Conservation (phyloP, 2,888 invertebrate genomes). For the Dexiosoma caninum region DNA sequence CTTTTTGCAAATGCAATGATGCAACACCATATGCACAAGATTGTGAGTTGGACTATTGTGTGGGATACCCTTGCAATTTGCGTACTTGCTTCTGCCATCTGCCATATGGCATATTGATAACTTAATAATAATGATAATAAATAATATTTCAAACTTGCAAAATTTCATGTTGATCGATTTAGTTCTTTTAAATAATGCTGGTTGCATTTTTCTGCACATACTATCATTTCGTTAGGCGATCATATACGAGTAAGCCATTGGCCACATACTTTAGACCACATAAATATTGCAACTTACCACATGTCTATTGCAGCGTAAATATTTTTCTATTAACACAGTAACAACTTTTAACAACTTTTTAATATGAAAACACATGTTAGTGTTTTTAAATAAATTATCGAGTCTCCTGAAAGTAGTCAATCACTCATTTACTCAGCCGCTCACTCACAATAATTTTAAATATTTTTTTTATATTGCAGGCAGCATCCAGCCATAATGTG, state of each 20-base stretch:
- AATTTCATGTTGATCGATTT: background rate
- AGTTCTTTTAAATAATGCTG: background rate
- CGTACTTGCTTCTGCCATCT: no score
- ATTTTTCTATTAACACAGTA: slow-evolving; percentile 2
- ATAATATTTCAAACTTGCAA: no score
- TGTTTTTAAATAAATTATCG: background rate
- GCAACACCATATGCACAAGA: no score
- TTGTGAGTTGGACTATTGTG: no score
- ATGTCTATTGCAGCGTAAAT: background rate
- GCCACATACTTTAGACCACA: slow-evolving; percentile 29
- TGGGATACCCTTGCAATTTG: no score
- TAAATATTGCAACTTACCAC: slow-evolving; percentile 29
- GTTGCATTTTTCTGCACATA: background rate
- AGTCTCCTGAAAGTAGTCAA: slow-evolving; percentile 9
- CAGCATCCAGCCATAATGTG: background rate
- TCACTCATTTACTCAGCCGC: slow-evolving; percentile 14
- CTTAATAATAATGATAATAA: no score
- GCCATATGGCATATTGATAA: no score
- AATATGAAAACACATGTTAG: background rate
- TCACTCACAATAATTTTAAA: background rate
- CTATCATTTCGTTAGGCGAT: background rate
- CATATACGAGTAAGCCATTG: slow-evolving; percentile 40
- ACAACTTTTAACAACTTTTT: slow-evolving; percentile 13
- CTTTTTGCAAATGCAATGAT: no score
- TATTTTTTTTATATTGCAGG: background rate